Percentiles rank a stretch among this genome's conserved stretches.
Conservation (phyloP, 2,113 vertebrate genomes). For the Dipodomys stephensi region DNA sequence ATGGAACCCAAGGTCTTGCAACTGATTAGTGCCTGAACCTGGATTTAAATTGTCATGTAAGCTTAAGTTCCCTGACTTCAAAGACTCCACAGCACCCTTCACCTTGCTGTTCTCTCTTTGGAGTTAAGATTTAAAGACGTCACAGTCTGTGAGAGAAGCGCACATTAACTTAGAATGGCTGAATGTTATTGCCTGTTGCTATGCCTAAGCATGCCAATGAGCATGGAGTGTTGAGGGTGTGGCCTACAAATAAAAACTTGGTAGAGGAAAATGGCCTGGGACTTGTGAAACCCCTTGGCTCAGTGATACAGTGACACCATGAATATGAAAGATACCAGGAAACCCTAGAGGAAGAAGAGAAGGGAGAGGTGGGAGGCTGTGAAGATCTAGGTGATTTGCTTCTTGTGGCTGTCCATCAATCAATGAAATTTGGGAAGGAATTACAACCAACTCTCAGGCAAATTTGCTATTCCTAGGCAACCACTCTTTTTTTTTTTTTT, state of each 20-base stretch:
- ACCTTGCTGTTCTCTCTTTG: not conserved
- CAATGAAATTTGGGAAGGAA: not conserved
- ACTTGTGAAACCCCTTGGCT: rapidly evolving
- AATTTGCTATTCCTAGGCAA: not conserved
- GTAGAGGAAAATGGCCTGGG: not conserved
- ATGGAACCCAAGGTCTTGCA: not conserved
- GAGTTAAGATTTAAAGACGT: not conserved
- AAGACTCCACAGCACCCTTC: not conserved
- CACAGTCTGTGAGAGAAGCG: not conserved
- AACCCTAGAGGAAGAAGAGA: not conserved
- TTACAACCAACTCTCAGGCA: not conserved
- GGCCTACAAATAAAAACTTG: rapidly evolving
- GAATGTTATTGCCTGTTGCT: not conserved
- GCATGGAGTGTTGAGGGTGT: rapidly evolving
- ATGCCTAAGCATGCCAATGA: not conserved
- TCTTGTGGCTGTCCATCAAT: not conserved
- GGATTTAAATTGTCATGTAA: not conserved
- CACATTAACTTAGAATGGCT: not conserved
- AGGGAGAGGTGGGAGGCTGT: not conserved
- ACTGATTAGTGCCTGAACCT: not conserved
- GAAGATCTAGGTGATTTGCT: not conserved
- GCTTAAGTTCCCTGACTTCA: not conserved
- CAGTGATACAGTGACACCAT: not conserved
- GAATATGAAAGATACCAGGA: not conserved
- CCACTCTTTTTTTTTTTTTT: too few relatives aligned